Evolutionary conservation across 2,797 vertebrate genomes (phyloP).

Genomic region (Rhinichthys osculus): DNA sequence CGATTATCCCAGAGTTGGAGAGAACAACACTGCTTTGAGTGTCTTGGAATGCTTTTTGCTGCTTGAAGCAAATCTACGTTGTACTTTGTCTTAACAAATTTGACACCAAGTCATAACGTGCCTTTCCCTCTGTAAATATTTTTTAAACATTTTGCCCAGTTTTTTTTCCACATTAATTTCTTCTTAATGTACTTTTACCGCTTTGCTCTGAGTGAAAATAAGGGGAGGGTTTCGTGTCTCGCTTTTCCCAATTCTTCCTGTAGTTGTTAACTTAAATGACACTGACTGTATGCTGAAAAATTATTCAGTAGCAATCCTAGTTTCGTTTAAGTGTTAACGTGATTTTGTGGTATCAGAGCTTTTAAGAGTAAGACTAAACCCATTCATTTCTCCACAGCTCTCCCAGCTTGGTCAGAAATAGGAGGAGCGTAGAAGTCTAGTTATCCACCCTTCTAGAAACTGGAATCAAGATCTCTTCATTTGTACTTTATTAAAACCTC

Average conservation of each 20-base stretch:
- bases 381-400: conserved; percentile 79
- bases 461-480: conserved; percentile 50
- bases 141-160: conserved; percentile 45
- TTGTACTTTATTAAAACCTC: conserved; percentile 36
- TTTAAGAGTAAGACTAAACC: conserved; percentile 33
- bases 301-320: not conserved
- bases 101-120: conserved; percentile 57
- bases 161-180: conserved; percentile 40
- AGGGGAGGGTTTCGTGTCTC: not conserved
- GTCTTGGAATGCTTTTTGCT: conserved; percentile 58
- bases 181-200: conserved; percentile 31
- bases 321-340: conserved; percentile 26
- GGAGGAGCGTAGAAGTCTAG: conserved; percentile 50
- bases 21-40: conserved; percentile 35
- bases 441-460: conserved; percentile 53
- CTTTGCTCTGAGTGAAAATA: conserved; percentile 21
- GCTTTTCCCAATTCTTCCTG: not conserved
- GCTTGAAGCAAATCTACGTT: conserved; percentile 39
- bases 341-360: not conserved
- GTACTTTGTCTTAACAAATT: conserved; percentile 53
- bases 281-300: not conserved
- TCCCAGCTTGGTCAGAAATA: conserved; percentile 94
- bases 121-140: conserved; percentile 56
- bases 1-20: conserved; percentile 6
- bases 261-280: conserved; percentile 21